Percentiles rank a stretch among this genome's conserved stretches.
These are phyloP conservation scores for Papilio helenus DNA, from an alignment of 1,140 invertebrate genomes.

Conservation along the genomic window DNA sequence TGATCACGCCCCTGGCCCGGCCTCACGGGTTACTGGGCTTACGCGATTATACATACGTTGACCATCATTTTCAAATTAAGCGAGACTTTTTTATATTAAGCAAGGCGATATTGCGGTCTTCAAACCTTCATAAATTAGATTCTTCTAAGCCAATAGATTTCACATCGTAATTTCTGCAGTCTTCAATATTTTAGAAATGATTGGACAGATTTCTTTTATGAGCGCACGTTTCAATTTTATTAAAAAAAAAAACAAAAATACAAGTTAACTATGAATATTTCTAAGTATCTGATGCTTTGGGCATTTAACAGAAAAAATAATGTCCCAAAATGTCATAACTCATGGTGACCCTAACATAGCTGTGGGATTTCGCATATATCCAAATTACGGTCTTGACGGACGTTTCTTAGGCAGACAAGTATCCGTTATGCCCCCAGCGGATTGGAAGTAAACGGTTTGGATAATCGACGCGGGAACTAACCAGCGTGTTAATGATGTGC, in stretches of 20 bases:
- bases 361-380: constrained; percentile 76
- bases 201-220: too few species aligned
- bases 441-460: constrained; percentile 37
- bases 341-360: constrained; percentile 37
- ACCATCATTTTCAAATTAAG: neutral
- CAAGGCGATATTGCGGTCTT: too few species aligned
- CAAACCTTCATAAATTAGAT: neutral
- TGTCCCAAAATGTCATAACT: neutral
- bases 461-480: constrained; percentile 36
- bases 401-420: constrained; percentile 72
- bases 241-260: too few species aligned
- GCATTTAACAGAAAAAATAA: neutral
- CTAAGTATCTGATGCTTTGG: neutral
- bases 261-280: too few species aligned
- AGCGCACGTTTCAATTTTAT: too few species aligned
- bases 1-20: constrained; percentile 51
- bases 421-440: constrained; percentile 54
- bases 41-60: constrained; percentile 57
- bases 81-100: neutral
- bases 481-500: neutral
- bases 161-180: neutral
- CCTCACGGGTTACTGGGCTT: constrained; percentile 63
- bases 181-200: neutral
- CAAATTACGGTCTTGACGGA: constrained; percentile 77
- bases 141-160: neutral